These are phyloP conservation scores for Morus bassanus DNA, from an alignment of 2,797 vertebrate species.

Conservation along the genomic window DNA sequence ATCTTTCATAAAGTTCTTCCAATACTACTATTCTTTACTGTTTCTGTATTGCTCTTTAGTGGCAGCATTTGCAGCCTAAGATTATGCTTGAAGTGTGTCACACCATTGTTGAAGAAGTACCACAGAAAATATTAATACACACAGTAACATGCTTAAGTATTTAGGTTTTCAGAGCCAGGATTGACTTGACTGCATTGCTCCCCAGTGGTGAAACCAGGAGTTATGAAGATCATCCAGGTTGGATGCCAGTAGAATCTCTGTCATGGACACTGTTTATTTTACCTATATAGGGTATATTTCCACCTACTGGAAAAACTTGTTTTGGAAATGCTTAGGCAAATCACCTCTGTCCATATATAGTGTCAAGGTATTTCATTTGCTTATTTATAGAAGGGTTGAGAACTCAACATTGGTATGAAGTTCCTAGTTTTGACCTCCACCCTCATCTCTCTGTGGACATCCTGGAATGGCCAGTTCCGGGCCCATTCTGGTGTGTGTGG, in stretches of 20 bases:
- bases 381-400: background rate
- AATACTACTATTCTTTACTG: background rate
- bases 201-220: background rate
- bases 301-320: background rate
- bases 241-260: background rate
- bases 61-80: background rate
- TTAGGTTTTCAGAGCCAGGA: background rate
- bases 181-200: background rate
- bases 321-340: background rate
- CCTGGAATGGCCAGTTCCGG: background rate
- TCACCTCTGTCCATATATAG: background rate
- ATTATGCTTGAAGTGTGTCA: background rate
- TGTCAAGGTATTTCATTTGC: background rate
- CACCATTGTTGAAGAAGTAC: background rate
- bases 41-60: background rate
- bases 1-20: background rate
- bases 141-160: background rate
- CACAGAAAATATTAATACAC: background rate
- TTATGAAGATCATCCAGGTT: background rate
- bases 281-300: background rate
- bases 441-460: background rate
- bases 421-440: background rate
- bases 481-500: background rate
- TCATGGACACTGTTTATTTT: background rate
- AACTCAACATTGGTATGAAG: background rate